A percentile compares a stretch with the other conserved stretches of the same genome.
phyloP scores from a whole-genome alignment of 2,113 vertebrate species.

The Microtus pennsylvanicus region DNA sequence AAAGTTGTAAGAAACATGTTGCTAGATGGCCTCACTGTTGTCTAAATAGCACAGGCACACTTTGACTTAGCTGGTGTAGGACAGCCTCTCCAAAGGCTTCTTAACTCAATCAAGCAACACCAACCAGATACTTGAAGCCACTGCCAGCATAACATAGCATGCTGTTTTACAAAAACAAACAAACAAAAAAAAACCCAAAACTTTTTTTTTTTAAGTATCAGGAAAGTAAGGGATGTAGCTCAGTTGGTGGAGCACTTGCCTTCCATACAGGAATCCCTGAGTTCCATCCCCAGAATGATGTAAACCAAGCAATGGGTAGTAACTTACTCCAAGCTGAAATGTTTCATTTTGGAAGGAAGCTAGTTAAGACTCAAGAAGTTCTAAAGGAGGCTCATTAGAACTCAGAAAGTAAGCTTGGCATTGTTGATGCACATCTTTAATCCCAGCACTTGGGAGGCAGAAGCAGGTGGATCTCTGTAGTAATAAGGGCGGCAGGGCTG shows the following conservation, averaged over 20 bases:
- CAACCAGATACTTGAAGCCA: background rate
- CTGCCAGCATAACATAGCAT: background rate
- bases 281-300: background rate
- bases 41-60: background rate
- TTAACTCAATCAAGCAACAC: background rate
- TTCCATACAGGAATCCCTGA: background rate
- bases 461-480: background rate
- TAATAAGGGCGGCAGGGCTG: no score
- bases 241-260: background rate
- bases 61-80: background rate
- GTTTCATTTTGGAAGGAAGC: background rate
- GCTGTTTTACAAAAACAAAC: background rate
- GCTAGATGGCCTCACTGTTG: background rate
- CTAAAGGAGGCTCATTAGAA: background rate
- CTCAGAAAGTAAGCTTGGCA: background rate
- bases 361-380: background rate
- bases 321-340: background rate
- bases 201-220: background rate
- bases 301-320: background rate
- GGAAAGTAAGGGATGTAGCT: background rate
- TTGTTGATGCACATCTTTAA: background rate
- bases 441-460: background rate
- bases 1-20: background rate
- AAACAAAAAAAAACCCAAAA: no score
- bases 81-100: background rate